phyloP scores from a whole-genome alignment of 2,113 vertebrate species.

The Zosterops borbonicus region DNA sequence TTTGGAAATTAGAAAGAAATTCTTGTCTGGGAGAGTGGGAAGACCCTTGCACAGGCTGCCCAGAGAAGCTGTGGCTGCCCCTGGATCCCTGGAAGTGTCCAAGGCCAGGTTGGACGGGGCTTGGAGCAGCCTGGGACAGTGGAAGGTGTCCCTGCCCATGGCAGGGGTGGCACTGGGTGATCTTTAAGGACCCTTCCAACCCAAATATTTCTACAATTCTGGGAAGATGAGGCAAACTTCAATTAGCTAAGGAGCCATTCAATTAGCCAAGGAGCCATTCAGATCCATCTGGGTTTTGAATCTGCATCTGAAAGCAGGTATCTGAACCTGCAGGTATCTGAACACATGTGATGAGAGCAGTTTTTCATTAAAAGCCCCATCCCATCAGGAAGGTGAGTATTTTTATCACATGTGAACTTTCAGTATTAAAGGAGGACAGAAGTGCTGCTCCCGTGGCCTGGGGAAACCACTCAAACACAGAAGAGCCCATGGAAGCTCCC shows the following conservation, averaged over 20 bases:
- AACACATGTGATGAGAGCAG: neutral
- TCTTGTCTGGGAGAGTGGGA: accelerated
- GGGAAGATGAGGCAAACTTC: neutral
- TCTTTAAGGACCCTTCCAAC: neutral
- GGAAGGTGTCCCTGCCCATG: neutral
- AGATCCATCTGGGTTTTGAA: neutral
- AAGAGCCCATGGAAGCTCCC: neutral
- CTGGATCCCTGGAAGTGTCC: neutral
- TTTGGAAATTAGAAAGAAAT: neutral
- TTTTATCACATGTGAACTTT: neutral
- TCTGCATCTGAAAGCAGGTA: neutral
- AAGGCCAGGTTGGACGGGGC: accelerated
- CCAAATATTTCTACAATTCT: neutral
- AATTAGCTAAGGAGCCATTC: too few species aligned
- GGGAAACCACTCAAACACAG: neutral
- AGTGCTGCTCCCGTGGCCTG: accelerated
- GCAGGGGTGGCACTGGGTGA: neutral
- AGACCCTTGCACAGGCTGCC: neutral
- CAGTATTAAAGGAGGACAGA: neutral
- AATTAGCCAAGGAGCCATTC: too few species aligned
- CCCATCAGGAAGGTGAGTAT: neutral
- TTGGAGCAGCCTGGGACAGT: accelerated
- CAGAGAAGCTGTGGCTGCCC: neutral
- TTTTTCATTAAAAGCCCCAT: neutral
- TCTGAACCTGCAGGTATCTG: neutral